Evolutionary conservation across 2,888 invertebrate genomes (phyloP), one percentile per base, ranked within the genome.

Genomic region (Thera obeliscata): DNA sequence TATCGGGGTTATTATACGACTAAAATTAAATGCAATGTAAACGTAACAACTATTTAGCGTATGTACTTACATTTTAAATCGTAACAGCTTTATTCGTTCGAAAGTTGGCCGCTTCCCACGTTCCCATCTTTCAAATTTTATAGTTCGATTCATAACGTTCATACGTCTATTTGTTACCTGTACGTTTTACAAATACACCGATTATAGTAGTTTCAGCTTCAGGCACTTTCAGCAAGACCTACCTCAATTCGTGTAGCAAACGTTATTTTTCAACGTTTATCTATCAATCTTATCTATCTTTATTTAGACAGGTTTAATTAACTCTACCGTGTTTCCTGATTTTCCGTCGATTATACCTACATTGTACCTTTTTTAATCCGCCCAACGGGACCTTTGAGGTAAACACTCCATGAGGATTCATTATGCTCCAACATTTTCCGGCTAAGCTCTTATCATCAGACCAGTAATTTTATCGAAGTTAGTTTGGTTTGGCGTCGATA

Each of bases 391-490:
- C 63, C 63, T 63, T 56, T 63, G 54, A 69, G 69, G 69, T 69
- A 69, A 69, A 69, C 69, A 69, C 69, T 69, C 66, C 60, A 61
- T 54, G 56, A 69, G 66, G 63, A 56, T 66, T 69, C 69, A 69
- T 69, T 69, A 69, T 69, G 66, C 61, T 69, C 63, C 66, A 69
- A 69, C 69, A 69, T 69, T 69, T 69, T 69, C 69, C 63, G 69
- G 69, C 69, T 63, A 61, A 69, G 63, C 60, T 49, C 69, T 69
- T 69, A 69, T 69, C 69, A 63, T 66, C 66, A 66, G 66, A 46
- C 58, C 69, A 66, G 60, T 64, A 69, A 66, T 69, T 69, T 69
- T 69, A 69, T 66, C 56, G 63, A 9, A 63, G 65, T 65, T 55
- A 43, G 50, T 63, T 61, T 61, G 61, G 58, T 62, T 66, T 60